Evolutionary conservation across 1,140 invertebrate genomes (phyloP), one percentile per base, ranked within the genome.

Genomic region (Scylla paramamosain): DNA sequence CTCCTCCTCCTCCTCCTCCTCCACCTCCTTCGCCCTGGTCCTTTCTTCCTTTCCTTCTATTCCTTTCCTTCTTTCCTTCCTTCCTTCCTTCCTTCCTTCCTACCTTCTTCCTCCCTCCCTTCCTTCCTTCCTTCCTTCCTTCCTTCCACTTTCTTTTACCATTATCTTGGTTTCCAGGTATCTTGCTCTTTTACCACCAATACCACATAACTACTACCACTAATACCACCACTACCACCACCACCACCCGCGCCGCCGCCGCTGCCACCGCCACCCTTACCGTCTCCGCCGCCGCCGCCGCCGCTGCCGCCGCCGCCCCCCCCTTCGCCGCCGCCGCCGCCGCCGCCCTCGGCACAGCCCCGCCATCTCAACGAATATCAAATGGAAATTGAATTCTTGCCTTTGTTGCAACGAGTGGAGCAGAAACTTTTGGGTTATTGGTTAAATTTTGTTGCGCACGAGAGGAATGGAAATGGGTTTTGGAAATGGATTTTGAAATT

Each of bases 361-460:
- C 90, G 89, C 89, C 89, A 32, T 92, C 90, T 91, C 94, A 93
- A 87, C 94, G 90, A 92, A 95, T 95, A 95, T 95, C 94, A 95
- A 95, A 95, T 95, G 90, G 94, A 95, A 95, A 95, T 95, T 95
- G 94, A 95, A 95, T 95, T 95, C 94, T 95, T 95, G 82, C 94
- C 94, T 95, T 95, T 95, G 94, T 95, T 95, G 94, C 82, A 91
- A 67, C 90, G 93, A 95, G 94, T 95, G 89, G 94, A 77, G 89
- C 89, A 87, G 94, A 95, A 95, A 95, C 89, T 95, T 95, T 92
- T 67, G 77, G 94, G 89, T 95, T 95, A 95, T 95, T 95, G 94
- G 94, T 95, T 92, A 95, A 95, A 95, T 95, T 95, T 95, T 92
- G 90, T 95, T 92, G 94, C 89, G 89, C 89, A 67, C 77, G 94